phyloP scores from a whole-genome alignment of 2,888 invertebrate genomes.

The Ashinkailepas kermadecensis region DNA sequence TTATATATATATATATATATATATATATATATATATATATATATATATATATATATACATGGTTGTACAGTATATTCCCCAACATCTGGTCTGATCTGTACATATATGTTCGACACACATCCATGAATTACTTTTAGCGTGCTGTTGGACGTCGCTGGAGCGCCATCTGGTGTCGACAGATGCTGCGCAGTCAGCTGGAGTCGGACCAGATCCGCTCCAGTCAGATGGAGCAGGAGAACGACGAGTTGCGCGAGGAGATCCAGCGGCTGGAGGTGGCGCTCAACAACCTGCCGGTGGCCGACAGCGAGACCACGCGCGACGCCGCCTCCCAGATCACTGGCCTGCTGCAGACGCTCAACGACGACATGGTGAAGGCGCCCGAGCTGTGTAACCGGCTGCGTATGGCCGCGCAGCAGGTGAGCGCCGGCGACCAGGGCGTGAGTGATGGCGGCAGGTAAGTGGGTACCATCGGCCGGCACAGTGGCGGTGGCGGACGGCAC shows the following conservation, averaged over 20 bases:
- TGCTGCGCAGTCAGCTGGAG: conserved; percentile 8
- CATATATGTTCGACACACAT: background rate
- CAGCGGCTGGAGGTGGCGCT: background rate
- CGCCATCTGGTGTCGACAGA: background rate
- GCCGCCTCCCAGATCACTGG: background rate
- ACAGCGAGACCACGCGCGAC: background rate
- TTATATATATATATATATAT: conserved; percentile 25
- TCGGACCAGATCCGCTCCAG: background rate
- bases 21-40: background rate
- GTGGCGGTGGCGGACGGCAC: no score
- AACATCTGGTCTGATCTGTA: background rate
- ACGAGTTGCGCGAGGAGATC: conserved; percentile 13
- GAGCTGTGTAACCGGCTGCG: conserved; percentile 15
- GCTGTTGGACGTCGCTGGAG: no score
- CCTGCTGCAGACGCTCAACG: conserved; percentile 11
- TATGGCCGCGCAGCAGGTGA: conserved; percentile 6
- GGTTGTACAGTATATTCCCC: no score
- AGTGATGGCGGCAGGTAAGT: no score
- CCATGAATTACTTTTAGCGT: no score
- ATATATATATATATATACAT: conserved; percentile 12
- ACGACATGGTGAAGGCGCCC: conserved; percentile 12
- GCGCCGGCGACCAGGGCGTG: no score
- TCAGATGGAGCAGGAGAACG: conserved; percentile 5
- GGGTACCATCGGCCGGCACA: no score
- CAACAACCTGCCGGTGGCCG: background rate